Percentiles rank a stretch among this genome's conserved stretches.
These are phyloP conservation scores for Platyscapa corneri DNA, from an alignment of 1,140 invertebrate genomes.

Conservation along the genomic window DNA sequence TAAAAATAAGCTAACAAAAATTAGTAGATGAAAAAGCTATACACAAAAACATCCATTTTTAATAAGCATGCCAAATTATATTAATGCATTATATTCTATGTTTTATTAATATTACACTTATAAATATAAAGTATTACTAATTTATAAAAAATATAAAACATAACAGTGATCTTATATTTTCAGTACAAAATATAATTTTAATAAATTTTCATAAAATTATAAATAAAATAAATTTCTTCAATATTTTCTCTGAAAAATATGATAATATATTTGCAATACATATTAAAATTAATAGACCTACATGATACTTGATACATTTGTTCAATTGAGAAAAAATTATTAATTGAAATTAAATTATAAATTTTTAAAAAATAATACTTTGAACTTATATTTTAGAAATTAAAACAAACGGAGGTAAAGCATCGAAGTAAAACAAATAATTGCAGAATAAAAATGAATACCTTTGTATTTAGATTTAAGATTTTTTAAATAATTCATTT, in stretches of 20 bases:
- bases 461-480: too few species aligned
- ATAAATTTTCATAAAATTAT: too few species aligned
- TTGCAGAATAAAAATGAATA: not conserved
- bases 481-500: too few species aligned
- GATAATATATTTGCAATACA: too few species aligned
- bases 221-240: too few species aligned
- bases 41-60: not conserved
- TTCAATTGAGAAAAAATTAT: not conserved
- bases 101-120: not conserved
- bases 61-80: not conserved
- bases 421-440: not conserved
- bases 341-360: not conserved
- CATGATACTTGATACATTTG: not conserved
- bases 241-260: not conserved
- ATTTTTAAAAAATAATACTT: not conserved
- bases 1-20: not conserved
- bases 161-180: not conserved
- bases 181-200: not conserved
- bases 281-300: too few species aligned
- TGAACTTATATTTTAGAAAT: not conserved
- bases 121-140: not conserved
- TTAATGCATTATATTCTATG: not conserved
- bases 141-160: conserved; percentile 16
- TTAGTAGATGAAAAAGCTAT: not conserved
- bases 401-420: not conserved